Conservation (phyloP, 2,888 invertebrate species). For the Melanophora roralis region DNA sequence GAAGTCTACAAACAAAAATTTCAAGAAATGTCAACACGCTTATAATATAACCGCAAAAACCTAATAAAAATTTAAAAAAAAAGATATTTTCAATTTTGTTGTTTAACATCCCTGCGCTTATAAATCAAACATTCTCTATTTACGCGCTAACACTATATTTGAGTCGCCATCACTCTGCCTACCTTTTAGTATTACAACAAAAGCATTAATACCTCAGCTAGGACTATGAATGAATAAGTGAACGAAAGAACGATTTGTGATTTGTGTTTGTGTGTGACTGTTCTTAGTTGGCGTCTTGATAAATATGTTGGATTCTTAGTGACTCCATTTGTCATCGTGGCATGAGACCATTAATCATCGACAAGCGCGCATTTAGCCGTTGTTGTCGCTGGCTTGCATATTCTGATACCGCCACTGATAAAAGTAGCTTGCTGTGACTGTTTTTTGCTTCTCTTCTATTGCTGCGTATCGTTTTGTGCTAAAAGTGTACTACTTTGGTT, state of each 20-base stretch:
- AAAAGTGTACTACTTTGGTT: conserved; percentile 19
- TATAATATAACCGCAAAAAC: no score
- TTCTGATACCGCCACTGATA: conserved; percentile 56
- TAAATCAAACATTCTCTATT: conserved; percentile 1
- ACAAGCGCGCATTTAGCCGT: conserved; percentile 57
- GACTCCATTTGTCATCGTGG: conserved; percentile 71
- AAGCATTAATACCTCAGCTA: not conserved
- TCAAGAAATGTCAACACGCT: no score
- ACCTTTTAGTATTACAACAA: not conserved
- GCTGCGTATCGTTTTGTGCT: conserved; percentile 8
- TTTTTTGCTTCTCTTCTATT: conserved; percentile 9
- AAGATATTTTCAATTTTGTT: no score
- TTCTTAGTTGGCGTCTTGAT: conserved; percentile 65
- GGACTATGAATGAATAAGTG: conserved; percentile 8
- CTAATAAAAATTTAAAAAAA: no score
- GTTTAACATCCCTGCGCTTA: not conserved
- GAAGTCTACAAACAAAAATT: no score
- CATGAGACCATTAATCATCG: conserved; percentile 69
- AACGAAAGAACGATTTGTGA: not conserved
- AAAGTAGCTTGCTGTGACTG: conserved; percentile 34
- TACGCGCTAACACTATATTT: not conserved
- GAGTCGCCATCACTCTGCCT: not conserved
- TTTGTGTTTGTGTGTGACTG: conserved; percentile 4
- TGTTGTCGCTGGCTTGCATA: conserved; percentile 54
- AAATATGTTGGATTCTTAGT: conserved; percentile 68